Percentiles rank a stretch among this genome's conserved stretches.
phyloP scores from a whole-genome alignment of 2,888 invertebrate genomes.

The Dryomyza anilis region DNA sequence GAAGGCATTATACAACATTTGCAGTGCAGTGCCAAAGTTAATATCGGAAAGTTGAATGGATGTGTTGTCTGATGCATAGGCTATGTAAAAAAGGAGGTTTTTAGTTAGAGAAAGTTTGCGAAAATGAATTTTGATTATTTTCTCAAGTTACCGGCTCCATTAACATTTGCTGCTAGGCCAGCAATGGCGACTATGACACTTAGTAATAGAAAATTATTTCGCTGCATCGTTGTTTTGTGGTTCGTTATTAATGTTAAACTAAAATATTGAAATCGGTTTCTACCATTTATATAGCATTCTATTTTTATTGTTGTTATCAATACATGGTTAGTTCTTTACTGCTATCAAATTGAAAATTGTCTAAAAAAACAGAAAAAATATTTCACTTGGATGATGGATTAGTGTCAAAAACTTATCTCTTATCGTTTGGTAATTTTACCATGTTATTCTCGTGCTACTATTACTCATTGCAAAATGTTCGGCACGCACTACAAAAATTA shows the following conservation, averaged over 20 bases:
- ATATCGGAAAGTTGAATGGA: slow-evolving; percentile 3
- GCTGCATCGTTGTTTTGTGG: background rate
- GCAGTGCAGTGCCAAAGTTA: slow-evolving; percentile 38
- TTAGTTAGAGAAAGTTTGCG: background rate
- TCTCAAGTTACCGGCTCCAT: background rate
- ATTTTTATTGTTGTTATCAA: background rate
- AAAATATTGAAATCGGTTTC: background rate
- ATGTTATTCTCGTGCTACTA: too few species aligned
- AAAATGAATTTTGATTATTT: background rate
- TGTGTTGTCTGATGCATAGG: background rate
- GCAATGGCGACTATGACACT: background rate
- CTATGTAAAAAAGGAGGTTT: background rate
- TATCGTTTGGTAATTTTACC: background rate
- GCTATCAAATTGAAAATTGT: background rate
- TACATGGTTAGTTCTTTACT: too few species aligned
- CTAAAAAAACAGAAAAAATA: background rate
- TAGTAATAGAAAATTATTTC: background rate
- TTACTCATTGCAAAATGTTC: too few species aligned
- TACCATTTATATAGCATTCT: background rate
- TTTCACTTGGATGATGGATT: background rate
- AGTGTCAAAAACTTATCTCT: background rate
- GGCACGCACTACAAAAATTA: too few species aligned
- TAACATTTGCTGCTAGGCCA: background rate
- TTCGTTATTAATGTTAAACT: background rate
- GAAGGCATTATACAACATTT: slow-evolving; percentile 36